phyloP scores from a whole-genome alignment of 2,113 vertebrate genomes.

The Phalacrocorax brasilianus region DNA sequence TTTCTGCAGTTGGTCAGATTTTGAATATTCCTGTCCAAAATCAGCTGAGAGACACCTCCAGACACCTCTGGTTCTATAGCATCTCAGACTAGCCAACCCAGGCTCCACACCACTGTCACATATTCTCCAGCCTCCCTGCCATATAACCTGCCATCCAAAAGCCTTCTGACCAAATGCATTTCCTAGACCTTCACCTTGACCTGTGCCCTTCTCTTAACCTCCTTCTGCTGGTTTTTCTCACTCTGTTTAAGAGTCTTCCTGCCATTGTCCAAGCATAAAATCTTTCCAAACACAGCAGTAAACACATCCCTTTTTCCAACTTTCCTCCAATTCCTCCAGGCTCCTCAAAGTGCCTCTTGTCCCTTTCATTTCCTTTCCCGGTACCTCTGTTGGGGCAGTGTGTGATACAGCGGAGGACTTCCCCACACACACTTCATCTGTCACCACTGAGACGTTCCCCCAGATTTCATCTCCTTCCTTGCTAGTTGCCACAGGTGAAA shows the following conservation, averaged over 20 bases:
- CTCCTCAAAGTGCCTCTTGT: not conserved
- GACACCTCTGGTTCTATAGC: not conserved
- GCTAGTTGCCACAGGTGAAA: not conserved
- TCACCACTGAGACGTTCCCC: not conserved
- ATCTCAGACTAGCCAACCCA: not conserved
- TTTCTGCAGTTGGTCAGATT: not conserved
- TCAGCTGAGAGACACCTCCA: not conserved
- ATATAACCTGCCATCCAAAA: not conserved
- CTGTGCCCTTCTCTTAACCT: not conserved
- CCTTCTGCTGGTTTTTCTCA: not conserved
- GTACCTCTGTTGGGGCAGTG: not conserved
- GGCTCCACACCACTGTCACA: not conserved
- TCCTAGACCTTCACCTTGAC: not conserved
- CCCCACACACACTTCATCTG: fast-evolving
- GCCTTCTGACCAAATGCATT: not conserved
- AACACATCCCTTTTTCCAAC: not conserved
- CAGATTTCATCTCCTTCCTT: not conserved
- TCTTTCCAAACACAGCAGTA: not conserved
- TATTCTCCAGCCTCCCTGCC: not conserved
- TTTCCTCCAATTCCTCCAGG: not conserved
- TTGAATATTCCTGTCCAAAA: not conserved
- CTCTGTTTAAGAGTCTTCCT: not conserved
- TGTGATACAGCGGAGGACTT: not conserved
- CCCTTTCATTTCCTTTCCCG: not conserved
- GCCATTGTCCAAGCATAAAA: not conserved